phyloP scores from a whole-genome alignment of 2,888 invertebrate species.

The Miltochrista miniata region DNA sequence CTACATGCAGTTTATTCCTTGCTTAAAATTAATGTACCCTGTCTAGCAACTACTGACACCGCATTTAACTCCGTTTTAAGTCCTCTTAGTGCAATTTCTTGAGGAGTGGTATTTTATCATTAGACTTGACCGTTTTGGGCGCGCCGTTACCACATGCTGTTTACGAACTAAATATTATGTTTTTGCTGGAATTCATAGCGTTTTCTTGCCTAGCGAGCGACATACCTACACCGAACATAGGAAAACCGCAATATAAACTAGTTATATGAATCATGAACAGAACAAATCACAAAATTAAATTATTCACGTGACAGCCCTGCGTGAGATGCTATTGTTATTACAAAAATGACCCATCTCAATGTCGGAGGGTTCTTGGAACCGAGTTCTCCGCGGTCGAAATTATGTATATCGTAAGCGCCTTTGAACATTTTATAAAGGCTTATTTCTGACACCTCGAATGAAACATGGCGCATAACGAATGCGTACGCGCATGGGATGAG shows the following conservation, averaged over 20 bases:
- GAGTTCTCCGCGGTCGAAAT: conserved; percentile 45
- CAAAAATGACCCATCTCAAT: conserved; percentile 82
- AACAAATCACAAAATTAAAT: conserved; percentile 1
- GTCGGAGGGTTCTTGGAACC: conserved; percentile 73
- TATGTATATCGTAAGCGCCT: conserved; percentile 61
- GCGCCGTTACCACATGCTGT: too few species aligned
- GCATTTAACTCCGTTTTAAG: too few species aligned
- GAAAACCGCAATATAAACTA: conserved; percentile 14
- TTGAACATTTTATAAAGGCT: conserved; percentile 71
- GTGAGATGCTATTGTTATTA: conserved; percentile 67
- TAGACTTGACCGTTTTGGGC: too few species aligned
- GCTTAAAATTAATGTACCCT: too few species aligned
- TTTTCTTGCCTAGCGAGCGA: neutral
- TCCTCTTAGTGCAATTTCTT: too few species aligned
- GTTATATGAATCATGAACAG: conserved; percentile 7
- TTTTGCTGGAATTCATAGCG: neutral
- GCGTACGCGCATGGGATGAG: conserved; percentile 50
- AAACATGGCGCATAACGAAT: conserved; percentile 73
- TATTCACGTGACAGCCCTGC: conserved; percentile 54
- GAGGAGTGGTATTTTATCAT: too few species aligned
- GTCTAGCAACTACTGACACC: too few species aligned
- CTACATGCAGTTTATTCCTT: too few species aligned
- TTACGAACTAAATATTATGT: neutral
- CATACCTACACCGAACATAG: neutral
- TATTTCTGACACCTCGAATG: conserved; percentile 79